Base-by-base conservation (phyloP, 2,797 vertebrate species). In the Nannoperca australis region DNA sequence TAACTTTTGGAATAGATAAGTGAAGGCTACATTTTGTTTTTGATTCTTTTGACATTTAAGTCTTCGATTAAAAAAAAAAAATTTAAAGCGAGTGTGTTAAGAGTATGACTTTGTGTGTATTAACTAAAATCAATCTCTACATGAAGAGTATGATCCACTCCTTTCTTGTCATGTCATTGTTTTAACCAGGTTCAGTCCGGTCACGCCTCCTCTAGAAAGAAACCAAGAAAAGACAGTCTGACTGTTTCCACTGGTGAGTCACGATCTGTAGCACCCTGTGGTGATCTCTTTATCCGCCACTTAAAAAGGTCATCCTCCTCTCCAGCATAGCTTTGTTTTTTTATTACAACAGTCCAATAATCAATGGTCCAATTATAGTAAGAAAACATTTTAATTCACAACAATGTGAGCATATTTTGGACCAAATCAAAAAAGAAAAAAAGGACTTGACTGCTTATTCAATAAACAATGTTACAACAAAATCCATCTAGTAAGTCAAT, bases 301-400 rank as follows among this genome's bases (percentile, higher is more conserved):
- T 56, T 32, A 78, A 85, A 78, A 85, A 91, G 81, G 85, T 88
- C 80, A 84, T 15, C 73, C 62, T 47, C 36, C 55, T 82, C 62
- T 79, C 30, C 45, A 34, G 55, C 60, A 36, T 3, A 8, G 55
- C 22, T 70, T 45, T n/a, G 34, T 13, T 49, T 61, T 61, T 45
- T 63, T 34, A 55, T 75, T 55, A 36, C 42, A 62, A 47, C 20
- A 71, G 51, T 55, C 20, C 22, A 58, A 60, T 56, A 63, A 79
- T 78, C 68, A 59, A 76, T 59, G 5, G 15, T 15, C 36, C 5
- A 18, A 71, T 78, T 61, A 61, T 22, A 66, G 67, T 15, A 27
- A 34, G n/a, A 61, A 53, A 70, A 67, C 51, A 60, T 55, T 77
- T 63, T 47, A 12, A 76, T 49, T 63, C n/a, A 42, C 38, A 45